phyloP scores from a whole-genome alignment of 2,888 invertebrate species.

The Tetranychus truncatus region DNA sequence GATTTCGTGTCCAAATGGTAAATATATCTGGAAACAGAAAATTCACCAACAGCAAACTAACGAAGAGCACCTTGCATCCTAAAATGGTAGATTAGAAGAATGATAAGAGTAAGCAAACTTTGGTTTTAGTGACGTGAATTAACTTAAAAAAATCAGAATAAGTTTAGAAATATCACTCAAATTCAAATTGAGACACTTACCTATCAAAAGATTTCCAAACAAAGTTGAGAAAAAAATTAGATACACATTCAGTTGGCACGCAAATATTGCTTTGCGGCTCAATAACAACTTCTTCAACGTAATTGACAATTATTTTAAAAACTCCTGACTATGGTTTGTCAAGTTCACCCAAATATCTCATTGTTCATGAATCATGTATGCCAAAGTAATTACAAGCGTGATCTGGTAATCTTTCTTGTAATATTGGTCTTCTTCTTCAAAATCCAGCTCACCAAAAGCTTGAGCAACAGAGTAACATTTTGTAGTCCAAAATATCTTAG shows the following conservation, averaged over 20 bases:
- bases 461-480: slow-evolving; percentile 30
- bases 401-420: slow-evolving; percentile 68
- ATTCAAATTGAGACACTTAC: slow-evolving; percentile 34
- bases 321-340: slow-evolving; percentile 86
- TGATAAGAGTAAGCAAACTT: not conserved
- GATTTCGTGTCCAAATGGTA: slow-evolving; percentile 88
- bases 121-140: not conserved
- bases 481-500: not conserved
- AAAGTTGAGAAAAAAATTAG: slow-evolving; percentile 93
- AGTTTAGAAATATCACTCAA: no score
- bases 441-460: slow-evolving; percentile 52
- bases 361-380: slow-evolving; percentile 87
- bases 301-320: slow-evolving; percentile 54
- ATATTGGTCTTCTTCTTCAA: slow-evolving; percentile 78
- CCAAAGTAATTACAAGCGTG: slow-evolving; percentile 95
- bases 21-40: slow-evolving; percentile 89
- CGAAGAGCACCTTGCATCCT: slow-evolving; percentile 87
- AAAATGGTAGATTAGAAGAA: slow-evolving; percentile 14
- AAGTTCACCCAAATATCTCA: slow-evolving; percentile 61
- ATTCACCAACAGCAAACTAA: slow-evolving; percentile 87
- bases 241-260: slow-evolving; percentile 78
- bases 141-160: no score
- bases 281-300: slow-evolving; percentile 91
- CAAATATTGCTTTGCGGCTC: slow-evolving; percentile 79
- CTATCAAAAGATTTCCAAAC: slow-evolving; percentile 98